These are phyloP conservation scores for Tragelaphus strepsiceros DNA, from an alignment of 2,113 vertebrate genomes.

Conservation along the genomic window DNA sequence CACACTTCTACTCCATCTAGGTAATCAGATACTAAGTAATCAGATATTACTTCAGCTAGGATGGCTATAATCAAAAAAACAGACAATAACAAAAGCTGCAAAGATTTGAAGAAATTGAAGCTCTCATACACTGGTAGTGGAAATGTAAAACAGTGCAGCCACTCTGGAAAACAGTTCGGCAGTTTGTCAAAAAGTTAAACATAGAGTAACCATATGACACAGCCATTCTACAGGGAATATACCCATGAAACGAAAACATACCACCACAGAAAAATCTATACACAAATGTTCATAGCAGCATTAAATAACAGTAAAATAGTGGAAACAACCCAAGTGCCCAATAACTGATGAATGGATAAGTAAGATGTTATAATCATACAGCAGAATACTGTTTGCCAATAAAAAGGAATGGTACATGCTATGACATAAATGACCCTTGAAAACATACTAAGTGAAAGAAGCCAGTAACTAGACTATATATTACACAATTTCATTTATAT, in stretches of 20 bases:
- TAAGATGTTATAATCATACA: not conserved
- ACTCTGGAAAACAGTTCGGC: not conserved
- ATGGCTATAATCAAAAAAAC: not conserved
- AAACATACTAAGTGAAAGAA: slow-evolving; percentile 31
- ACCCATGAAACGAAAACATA: not conserved
- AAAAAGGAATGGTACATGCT: not conserved
- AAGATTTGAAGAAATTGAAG: not conserved
- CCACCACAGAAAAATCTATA: not conserved
- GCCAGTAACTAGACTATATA: not conserved
- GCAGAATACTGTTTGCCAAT: not conserved
- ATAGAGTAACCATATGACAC: not conserved
- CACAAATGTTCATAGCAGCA: not conserved
- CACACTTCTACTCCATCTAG: not conserved
- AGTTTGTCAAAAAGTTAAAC: not conserved
- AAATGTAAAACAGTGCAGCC: not conserved
- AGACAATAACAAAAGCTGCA: not conserved
- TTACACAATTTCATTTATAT: not conserved
- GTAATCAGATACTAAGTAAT: not conserved
- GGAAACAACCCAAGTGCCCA: not conserved
- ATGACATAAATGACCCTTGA: not conserved
- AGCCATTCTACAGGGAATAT: not conserved
- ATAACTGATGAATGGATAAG: not conserved
- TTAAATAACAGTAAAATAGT: slow-evolving; percentile 1
- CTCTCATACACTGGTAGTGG: not conserved
- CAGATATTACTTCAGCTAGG: not conserved